Evolutionary conservation across 2,113 vertebrate genomes (phyloP), one percentile per base, ranked within the genome.

Genomic region (Bostrychus sinensis): DNA sequence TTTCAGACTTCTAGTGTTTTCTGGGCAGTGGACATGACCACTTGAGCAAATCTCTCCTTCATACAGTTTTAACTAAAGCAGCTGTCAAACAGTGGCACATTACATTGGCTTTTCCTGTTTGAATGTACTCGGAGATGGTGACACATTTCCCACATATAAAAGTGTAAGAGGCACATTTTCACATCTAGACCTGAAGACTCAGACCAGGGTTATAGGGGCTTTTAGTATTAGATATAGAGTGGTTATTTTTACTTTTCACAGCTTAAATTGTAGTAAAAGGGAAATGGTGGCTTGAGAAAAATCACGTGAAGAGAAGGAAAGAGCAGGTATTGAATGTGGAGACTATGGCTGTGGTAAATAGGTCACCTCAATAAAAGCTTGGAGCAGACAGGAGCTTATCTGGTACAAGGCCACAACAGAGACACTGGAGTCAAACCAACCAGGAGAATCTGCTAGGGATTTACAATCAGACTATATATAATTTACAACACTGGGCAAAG

Each of bases 221-320:
- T 83, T 75, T 76, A 66, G 68, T 62, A 72, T 74, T 70, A 39
- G 62, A 43, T 53, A 75, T 59, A 75, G 75, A 85, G 66, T 62
- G 64, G 80, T 82, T 88, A 87, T 87, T 88, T 89, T 86, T 87
- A 83, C 80, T 73, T 79, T 82, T 74, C 80, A 73, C 78, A 58
- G 76, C 66, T 83, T 74, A 77, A 86, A 84, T 46, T 56, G 74
- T 78, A 72, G 72, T 66, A 77, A 59, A 76, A 79, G 69, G 82
- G 68, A 81, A 60, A 66, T 70, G 55, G 70, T 68, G 69, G 72
- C 70, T 53, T 41, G 45, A 70, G 48, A 17, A 46, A 55, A 45
- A 45, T 53, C 28, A 53, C 51, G 41, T 37, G 43, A 51, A 67
- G 55, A 61, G 63, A 41, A 71, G 56, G 66, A 76, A 48, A 68